Evolutionary conservation across 2,888 invertebrate species (phyloP).

Genomic region (Allacma fusca): DNA sequence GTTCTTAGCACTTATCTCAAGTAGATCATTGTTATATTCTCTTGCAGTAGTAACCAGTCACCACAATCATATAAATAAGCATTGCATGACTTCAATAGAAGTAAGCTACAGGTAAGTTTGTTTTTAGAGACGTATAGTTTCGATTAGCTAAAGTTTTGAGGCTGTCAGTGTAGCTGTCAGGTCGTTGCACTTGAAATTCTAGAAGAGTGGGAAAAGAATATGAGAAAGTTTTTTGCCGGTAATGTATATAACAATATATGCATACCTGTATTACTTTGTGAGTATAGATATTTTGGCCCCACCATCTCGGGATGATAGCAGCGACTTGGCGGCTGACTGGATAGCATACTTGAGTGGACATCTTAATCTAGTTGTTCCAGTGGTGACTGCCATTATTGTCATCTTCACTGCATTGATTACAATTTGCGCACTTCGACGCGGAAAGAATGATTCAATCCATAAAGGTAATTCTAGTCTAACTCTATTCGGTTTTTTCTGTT

Average conservation of each 20-base stretch:
- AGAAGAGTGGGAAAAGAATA: not conserved
- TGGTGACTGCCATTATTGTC: constrained; percentile 89
- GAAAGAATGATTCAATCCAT: constrained; percentile 74
- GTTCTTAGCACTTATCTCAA: not conserved
- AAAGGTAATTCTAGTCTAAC: constrained; percentile 74
- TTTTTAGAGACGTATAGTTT: no score
- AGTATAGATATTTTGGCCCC: constrained; percentile 57
- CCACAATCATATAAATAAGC: not conserved
- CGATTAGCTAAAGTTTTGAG: no score
- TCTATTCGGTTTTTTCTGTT: constrained; percentile 62
- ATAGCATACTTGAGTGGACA: constrained; percentile 64
- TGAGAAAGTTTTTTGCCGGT: constrained; percentile 2
- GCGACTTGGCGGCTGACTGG: constrained; percentile 59
- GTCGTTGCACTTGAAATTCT: constrained; percentile 33
- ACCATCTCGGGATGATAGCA: constrained; percentile 58
- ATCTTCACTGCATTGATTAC: constrained; percentile 92
- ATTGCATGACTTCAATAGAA: not conserved
- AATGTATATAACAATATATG: constrained; percentile 31
- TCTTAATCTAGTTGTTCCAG: constrained; percentile 91
- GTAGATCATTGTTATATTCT: not conserved
- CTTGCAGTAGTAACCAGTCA: not conserved
- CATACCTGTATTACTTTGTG: constrained; percentile 39
- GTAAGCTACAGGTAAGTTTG: no score
- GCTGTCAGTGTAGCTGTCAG: constrained; percentile 27
- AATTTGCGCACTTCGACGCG: constrained; percentile 88